Evolutionary conservation across 2,797 vertebrate genomes (phyloP), one percentile per base, ranked within the genome.

Genomic region (Propithecus deckenii): DNA sequence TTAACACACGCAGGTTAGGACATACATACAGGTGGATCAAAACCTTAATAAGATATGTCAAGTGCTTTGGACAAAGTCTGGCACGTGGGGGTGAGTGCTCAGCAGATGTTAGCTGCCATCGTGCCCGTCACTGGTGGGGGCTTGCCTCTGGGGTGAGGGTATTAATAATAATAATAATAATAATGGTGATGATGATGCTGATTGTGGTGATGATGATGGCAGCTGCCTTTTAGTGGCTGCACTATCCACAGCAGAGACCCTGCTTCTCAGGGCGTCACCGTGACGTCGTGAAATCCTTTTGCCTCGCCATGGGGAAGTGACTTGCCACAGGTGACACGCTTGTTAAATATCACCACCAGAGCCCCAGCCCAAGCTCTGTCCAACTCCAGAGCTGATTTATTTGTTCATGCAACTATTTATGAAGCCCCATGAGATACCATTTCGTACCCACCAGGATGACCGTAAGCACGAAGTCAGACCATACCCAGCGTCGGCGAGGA

Each of bases 121-220:
- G 20, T 50, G 41, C 48, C 50, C 8, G 41, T n/a, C 38, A 9
- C 25, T 63, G 35, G 25, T 28, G 20, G 20, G 55, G 74, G 52
- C 17, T 67, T 57, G 43, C 65, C 74, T 81, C 76, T 55, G 9
- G 43, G 17, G 30, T 71, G 43, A n/a, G 8, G 4, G 48, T 35
- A 30, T 22, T 57, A 61, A 52, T 38, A n/a, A 46, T 2, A 7
- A 23, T 57, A 61, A 52, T 38, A n/a, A 46, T 2, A 7, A 23
- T 18, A 17, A 50, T 5, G 5, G 15, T 79, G 35, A 22, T 43
- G 11, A n/a, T 46, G 61, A 25, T 59, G 32, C 17, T 41, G 7
- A 35, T n/a, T 50, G 20, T 63, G 35, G 41, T 25, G 1, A 0
- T 14, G 22, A 28, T 32, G 35, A 13, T 0, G 18, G 20, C 22